Base-by-base conservation (phyloP, 2,797 vertebrate species). In the Pyrocephalus nanus region DNA sequence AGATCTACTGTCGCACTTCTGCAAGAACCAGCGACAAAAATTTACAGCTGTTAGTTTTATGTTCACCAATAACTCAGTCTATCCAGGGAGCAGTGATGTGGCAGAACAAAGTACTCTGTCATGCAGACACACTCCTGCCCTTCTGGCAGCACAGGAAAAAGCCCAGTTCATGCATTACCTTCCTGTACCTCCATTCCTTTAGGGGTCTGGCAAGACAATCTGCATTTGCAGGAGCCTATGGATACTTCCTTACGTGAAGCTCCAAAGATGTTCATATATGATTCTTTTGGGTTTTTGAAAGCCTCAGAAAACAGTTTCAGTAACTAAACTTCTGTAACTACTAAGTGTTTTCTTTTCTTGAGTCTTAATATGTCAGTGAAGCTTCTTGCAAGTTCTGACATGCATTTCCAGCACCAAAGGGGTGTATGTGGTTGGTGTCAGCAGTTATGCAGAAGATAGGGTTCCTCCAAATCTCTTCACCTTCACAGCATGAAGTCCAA, bases 131-230 rank as follows among this genome's bases (percentile, higher is more conserved):
- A 7, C 3, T 69, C 60, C 80, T 64, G 29, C 19, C 38, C 26
- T 60, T 64, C 32, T 62, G 69, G 21, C 36, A 79, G 67, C 34
- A 58, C 30, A 78, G 50, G 15, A 32, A 36, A 54, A 88, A 75
- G 21, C 12, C 32, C 53, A 34, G 17, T n/a, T 32, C 0, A 0
- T 17, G 18, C 1, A 1, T 21, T 54, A 21, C 22, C 6, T 76
- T 57, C 15, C 19, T 1, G 0, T 42, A 21, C 22, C 10, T 62
- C 50, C 2, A 0, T 21, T 91, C 55, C 29, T 72, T 69, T 43
- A 66, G 19, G 15, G 5, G 4, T 61, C n/a, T 85, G 51, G 20
- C 47, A 72, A 72, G 47, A 32, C 48, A 42, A 23, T 36, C 21
- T n/a, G 8, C 8, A 6, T 30, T 81, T 40, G 20, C n/a, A 50